These are phyloP conservation scores for Leptodactylus fallax DNA, from an alignment of 2,797 vertebrate genomes.

Conservation along the genomic window DNA sequence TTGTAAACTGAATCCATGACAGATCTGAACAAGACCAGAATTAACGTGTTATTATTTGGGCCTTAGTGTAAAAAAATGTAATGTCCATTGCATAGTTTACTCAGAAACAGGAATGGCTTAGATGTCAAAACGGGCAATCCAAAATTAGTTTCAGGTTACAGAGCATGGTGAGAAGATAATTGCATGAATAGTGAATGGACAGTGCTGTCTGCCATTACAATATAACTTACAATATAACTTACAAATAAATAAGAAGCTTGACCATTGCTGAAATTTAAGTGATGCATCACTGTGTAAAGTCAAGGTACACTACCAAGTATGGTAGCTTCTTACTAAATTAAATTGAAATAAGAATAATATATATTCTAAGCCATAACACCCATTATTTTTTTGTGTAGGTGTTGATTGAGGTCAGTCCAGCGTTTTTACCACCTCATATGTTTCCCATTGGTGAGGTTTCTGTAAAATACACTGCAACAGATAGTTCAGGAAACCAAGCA, in stretches of 20 bases:
- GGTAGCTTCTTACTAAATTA: background rate
- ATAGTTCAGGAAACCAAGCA: slow-evolving; percentile 87
- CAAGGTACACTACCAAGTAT: background rate
- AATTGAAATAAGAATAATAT: background rate
- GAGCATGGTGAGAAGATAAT: background rate
- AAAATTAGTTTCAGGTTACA: too few relatives aligned
- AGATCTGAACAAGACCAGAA: too few relatives aligned
- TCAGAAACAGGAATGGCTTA: too few relatives aligned
- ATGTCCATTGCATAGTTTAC: too few relatives aligned
- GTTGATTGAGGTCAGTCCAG: slow-evolving; percentile 86
- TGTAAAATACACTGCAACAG: slow-evolving; percentile 86
- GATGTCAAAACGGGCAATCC: too few relatives aligned
- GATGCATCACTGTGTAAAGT: background rate
- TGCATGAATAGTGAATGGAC: background rate
- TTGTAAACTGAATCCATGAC: too few relatives aligned
- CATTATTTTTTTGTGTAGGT: slow-evolving; percentile 77
- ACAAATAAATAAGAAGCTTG: too few relatives aligned
- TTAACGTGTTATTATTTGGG: too few relatives aligned
- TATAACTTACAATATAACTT: background rate
- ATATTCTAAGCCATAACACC: background rate
- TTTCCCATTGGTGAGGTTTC: slow-evolving; percentile 87
- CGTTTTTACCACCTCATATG: slow-evolving; percentile 88
- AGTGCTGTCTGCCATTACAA: background rate
- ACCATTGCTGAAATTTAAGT: too few relatives aligned
- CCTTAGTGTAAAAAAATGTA: too few relatives aligned